Evolutionary conservation across 2,797 vertebrate genomes (phyloP).

Genomic region (Anisognathus igniventris): DNA sequence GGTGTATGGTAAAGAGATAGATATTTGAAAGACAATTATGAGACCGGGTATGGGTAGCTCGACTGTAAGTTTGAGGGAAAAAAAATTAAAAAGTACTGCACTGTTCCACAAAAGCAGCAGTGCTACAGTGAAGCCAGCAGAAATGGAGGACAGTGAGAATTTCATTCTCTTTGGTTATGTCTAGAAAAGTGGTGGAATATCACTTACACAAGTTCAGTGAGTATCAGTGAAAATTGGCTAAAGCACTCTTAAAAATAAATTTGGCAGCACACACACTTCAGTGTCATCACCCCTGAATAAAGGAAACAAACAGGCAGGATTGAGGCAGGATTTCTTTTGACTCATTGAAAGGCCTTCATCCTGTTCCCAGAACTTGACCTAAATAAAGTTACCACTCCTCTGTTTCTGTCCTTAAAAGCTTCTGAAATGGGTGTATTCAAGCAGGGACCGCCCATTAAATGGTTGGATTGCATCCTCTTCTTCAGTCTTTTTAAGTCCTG

Average conservation of each 20-base stretch:
- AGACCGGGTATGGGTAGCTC: neutral
- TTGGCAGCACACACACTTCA: conserved; percentile 3
- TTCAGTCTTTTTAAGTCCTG: neutral
- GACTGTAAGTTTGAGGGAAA: neutral
- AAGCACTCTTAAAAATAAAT: neutral
- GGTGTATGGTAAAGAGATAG: neutral
- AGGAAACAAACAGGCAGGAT: neutral
- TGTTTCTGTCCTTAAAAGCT: neutral
- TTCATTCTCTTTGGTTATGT: neutral
- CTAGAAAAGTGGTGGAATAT: neutral
- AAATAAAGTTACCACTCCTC: conserved; percentile 9
- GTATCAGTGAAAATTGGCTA: neutral
- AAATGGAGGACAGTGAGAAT: neutral
- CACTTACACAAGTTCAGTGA: neutral
- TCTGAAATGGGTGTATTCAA: neutral
- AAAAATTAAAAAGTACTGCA: neutral
- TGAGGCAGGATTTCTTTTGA: conserved; percentile 21
- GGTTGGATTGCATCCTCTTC: neutral
- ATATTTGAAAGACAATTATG: neutral
- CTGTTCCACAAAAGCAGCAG: neutral
- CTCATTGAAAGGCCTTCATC: neutral
- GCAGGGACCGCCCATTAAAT: neutral
- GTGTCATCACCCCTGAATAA: neutral
- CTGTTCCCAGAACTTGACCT: conserved; percentile 50
- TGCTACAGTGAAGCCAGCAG: neutral